Base-by-base conservation (phyloP, 2,888 invertebrate species). In the Leptopterna dolabrata region DNA sequence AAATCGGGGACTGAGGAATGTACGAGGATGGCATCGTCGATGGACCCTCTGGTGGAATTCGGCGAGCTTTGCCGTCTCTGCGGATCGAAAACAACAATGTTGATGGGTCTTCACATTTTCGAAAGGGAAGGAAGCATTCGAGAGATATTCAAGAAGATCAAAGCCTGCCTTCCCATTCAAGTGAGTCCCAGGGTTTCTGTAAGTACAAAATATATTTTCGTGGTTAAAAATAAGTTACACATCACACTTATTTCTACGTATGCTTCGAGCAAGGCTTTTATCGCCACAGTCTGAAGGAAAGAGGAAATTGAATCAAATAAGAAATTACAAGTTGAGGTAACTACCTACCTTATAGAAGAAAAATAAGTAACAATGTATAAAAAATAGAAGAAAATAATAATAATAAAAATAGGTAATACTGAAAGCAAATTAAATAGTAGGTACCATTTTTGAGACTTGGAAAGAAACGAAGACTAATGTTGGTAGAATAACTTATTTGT, bases 101-200 rank as follows among this genome's bases (percentile, higher is more conserved):
- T 92, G 36, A 91, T 92, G 91, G 92, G 92, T 29, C 89, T 92
- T 76, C 92, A 92, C 83, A 92, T 92, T 88, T 92, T 92, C 90
- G 92, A 92, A 90, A 92, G 92, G 90, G 93, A 93, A 86, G 92
- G 93, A 87, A 91, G 92, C 88, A 91, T 92, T 88, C 91, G 93
- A 89, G 93, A 94, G 91, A 92, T 94, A 73, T 92, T 92, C 89
- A 93, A 93, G 91, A 94, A 94, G 91, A 94, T 94, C 88, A 92
- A 93, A 89, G 92, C 92, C 86, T 94, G 94, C 91, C 92, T 94
- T 90, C 93, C 94, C 84, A 91, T 94, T 71, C 93, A 93, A 92
- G 94, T 93, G 91, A 91, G 89, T 36, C 19, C 11, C 41, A 19
- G 11, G 11, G 14, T 78, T 78, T 7, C 43, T 76, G 14, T 89